Evolutionary conservation across 2,888 invertebrate species (phyloP).

Genomic region (Sminthurides aquaticus): DNA sequence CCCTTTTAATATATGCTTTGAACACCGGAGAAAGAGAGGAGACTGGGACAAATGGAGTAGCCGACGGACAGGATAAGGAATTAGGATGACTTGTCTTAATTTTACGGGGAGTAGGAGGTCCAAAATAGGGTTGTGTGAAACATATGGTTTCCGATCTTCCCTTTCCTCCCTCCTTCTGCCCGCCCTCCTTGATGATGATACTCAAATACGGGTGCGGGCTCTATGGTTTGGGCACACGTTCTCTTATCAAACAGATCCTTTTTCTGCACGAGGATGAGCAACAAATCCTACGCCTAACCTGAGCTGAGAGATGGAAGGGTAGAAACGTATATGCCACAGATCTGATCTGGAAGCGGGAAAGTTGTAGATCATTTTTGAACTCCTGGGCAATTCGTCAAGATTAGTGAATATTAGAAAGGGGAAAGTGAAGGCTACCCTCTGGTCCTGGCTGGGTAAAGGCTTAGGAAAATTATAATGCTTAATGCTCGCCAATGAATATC

Average conservation of each 20-base stretch:
- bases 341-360: not conserved
- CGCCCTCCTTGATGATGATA: no score
- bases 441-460: not conserved
- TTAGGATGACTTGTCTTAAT: not conserved
- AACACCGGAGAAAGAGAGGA: no score
- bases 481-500: not conserved
- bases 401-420: not conserved
- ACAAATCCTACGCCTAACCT: not conserved
- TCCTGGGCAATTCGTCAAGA: not conserved
- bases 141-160: not conserved
- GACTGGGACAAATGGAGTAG: not conserved
- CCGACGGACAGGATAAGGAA: not conserved
- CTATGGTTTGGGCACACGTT: no score
- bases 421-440: not conserved
- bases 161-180: no score
- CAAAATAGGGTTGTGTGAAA: not conserved
- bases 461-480: not conserved
- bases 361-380: not conserved
- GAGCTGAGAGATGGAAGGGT: not conserved
- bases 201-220: no score
- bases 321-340: not conserved
- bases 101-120: not conserved
- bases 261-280: not conserved
- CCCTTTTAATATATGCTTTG: no score
- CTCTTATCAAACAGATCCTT: no score